Base-by-base conservation (phyloP, 2,888 invertebrate genomes). In the Acrocyrtus sp. region DNA sequence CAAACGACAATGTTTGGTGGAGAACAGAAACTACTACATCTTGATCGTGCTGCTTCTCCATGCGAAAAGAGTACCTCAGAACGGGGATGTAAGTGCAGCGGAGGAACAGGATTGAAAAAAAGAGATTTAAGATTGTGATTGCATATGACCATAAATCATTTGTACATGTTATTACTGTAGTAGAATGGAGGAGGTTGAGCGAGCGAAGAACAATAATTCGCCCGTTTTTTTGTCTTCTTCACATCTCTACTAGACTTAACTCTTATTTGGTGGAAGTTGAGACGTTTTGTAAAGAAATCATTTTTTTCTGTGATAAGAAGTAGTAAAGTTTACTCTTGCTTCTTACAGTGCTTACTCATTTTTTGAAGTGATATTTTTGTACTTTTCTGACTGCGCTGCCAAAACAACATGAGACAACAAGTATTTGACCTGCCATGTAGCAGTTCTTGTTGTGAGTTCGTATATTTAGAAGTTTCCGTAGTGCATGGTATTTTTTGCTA, bases 61-160 rank as follows among this genome's bases (percentile, higher is more conserved):
- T 41, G 34, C 47, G 47, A 60, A 48, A 50, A 61, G 45, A 43
- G 50, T 53, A 21, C 51, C 34, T 47, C 45, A 53, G 41, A 54
- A 45, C 47, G 34, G 19, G 5, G 19, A 8, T 19, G 50, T 22
- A 19, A 54, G 29, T 45, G 15, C 34, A 21, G 58, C 29, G 56
- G 65, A 58, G 26, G 51, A 43, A 62, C 19, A 43, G 47, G 41
- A 53, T 26, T 26, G 27, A 15, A 45, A 61, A 65, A 50, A 41
- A 34, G 57, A 69, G 69, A 69, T 69, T 62, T 69, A 62, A 62
- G 69, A 56, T 62, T 69, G 48, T 62, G 62, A 69, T 69, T 69
- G 61, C 56, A 54, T 54, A 69, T 54, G 56, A 69, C 22, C 69
- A 69, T 69, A 69, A 69, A 69, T 69, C 69, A 69, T 62, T n/a